These are phyloP conservation scores for Listronotus bonariensis DNA, from an alignment of 1,140 invertebrate genomes.

Conservation along the genomic window DNA sequence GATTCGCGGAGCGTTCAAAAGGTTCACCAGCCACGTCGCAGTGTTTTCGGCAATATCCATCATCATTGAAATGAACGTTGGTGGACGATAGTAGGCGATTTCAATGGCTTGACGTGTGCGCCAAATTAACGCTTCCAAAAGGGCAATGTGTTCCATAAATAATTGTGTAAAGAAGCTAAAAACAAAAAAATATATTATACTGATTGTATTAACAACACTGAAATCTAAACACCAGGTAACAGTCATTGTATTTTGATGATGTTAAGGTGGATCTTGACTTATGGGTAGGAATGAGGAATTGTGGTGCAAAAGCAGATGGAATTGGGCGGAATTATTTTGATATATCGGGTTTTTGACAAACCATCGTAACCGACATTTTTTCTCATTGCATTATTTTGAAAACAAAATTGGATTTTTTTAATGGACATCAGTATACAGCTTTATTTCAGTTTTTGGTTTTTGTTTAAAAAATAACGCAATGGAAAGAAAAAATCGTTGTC, in stretches of 20 bases:
- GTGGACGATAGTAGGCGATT: conserved; percentile 60
- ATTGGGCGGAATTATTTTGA: too few species aligned
- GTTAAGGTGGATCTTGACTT: too few species aligned
- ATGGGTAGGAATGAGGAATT: neutral
- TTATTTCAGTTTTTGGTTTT: too few species aligned
- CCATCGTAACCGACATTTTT: too few species aligned
- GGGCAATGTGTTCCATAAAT: conserved; percentile 78
- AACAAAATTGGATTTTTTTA: too few species aligned
- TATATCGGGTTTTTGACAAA: too few species aligned
- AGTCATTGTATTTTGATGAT: too few species aligned
- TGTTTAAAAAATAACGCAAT: too few species aligned
- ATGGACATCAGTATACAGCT: too few species aligned
- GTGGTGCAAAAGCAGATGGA: neutral
- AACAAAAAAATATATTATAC: neutral
- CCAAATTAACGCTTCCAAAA: conserved; percentile 79
- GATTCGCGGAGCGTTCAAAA: conserved; percentile 70
- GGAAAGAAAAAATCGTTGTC: too few species aligned
- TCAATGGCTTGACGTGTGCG: conserved; percentile 69
- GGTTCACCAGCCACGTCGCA: conserved; percentile 64
- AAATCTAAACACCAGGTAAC: neutral
- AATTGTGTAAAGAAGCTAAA: conserved; percentile 53
- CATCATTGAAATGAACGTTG: conserved; percentile 63
- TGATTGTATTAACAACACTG: neutral
- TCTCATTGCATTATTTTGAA: too few species aligned
- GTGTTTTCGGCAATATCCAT: conserved; percentile 61